Evolutionary conservation across 2,797 vertebrate species (phyloP).

Genomic region (Myotis myotis): DNA sequence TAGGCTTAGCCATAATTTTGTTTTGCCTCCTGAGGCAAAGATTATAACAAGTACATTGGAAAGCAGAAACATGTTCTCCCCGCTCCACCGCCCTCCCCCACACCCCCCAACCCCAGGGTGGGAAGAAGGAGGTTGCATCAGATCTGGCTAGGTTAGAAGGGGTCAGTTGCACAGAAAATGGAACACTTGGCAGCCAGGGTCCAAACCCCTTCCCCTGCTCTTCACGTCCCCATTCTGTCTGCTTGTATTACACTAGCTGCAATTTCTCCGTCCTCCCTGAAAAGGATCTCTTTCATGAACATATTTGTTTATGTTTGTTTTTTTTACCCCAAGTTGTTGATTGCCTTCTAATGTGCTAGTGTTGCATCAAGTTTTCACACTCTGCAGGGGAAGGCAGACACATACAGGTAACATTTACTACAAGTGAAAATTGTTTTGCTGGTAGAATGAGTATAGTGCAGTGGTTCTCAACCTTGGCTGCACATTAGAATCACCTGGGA

Average conservation of each 20-base stretch:
- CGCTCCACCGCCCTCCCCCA: not conserved
- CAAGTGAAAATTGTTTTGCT: not conserved
- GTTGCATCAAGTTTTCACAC: conserved; percentile 13
- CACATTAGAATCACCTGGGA: too few relatives aligned
- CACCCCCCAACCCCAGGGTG: not conserved
- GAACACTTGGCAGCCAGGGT: not conserved
- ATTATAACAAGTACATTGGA: conserved; percentile 46
- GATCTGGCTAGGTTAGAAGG: not conserved
- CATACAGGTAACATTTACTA: not conserved
- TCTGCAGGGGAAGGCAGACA: not conserved
- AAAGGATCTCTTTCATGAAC: conserved; percentile 10
- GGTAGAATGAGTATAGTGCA: not conserved
- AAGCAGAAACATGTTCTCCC: conserved; percentile 7
- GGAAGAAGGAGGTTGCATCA: not conserved
- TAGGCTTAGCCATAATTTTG: conserved; percentile 55
- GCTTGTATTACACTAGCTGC: not conserved
- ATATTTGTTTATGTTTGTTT: conserved; percentile 39
- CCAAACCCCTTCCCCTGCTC: not conserved
- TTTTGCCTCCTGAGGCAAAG: conserved; percentile 39
- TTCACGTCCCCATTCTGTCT: not conserved
- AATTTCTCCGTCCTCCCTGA: not conserved
- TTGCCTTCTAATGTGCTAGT: conserved; percentile 6
- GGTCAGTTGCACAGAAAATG: not conserved
- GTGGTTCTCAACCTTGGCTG: too few relatives aligned
- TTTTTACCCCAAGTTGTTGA: not conserved